Percentiles rank a stretch among this genome's conserved stretches.
Evolutionary conservation across 1,140 invertebrate species (phyloP).

Genomic region (Apolygus lucorum): DNA sequence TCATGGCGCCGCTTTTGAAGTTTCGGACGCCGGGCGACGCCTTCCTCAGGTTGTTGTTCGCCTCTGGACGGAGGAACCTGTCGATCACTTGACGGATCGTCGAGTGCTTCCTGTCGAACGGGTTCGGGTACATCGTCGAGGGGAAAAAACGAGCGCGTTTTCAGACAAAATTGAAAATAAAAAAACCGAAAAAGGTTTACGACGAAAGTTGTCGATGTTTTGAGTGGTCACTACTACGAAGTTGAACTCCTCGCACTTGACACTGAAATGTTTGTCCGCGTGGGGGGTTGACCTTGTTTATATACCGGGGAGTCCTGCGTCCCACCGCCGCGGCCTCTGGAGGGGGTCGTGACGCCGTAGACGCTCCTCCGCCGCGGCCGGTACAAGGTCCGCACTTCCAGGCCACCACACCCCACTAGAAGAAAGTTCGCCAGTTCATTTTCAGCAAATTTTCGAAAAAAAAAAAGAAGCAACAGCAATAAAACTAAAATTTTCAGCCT

Average conservation of each 20-base stretch:
- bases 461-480: too few relatives aligned
- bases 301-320: not conserved
- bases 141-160: not conserved
- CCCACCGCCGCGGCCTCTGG: not conserved
- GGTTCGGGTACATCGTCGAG: slow-evolving; percentile 57
- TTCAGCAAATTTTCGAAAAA: too few relatives aligned
- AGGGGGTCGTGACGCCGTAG: not conserved
- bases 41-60: slow-evolving; percentile 29
- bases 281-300: slow-evolving; percentile 10
- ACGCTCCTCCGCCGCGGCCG: too few relatives aligned
- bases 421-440: too few relatives aligned
- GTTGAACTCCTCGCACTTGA: not conserved
- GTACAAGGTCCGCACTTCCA: too few relatives aligned
- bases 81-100: slow-evolving; percentile 59
- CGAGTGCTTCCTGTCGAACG: slow-evolving; percentile 61
- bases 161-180: not conserved
- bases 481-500: too few relatives aligned
- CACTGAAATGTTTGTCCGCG: slow-evolving; percentile 7
- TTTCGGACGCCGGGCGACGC: not conserved
- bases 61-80: slow-evolving; percentile 42
- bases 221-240: not conserved
- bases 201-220: not conserved
- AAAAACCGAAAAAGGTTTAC: not conserved
- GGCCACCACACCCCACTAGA: too few relatives aligned
- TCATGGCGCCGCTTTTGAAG: not conserved